Evolutionary conservation across 2,797 vertebrate genomes (phyloP), one percentile per base, ranked within the genome.

Genomic region (Pempheris klunzingeri): DNA sequence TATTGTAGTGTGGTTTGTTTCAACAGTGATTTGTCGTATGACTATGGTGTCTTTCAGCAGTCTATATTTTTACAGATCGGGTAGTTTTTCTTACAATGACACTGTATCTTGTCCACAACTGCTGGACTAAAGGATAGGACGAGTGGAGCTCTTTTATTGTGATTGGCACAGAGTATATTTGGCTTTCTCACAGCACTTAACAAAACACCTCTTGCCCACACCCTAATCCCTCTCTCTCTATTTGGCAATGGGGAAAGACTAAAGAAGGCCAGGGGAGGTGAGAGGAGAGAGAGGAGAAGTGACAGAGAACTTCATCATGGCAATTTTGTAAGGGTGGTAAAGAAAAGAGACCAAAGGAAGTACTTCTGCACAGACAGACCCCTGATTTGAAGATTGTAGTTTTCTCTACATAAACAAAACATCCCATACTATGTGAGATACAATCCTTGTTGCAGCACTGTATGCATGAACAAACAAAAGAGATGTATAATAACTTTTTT

Each of bases 121-220:
- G 73, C 41, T 63, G 74, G 64, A 81, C 79, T 68, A 41, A 60
- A 44, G 60, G 43, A 50, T 57, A 61, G 36, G 43, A n/a, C 47
- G 26, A 6, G 22, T 49, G 24, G 13, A 11, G n/a, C 39, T 62
- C 38, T 74, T 64, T 80, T 77, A 90, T 72, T 72, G 69, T 82
- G 88, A 90, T 69, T 90, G 88, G 85, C 81, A 84, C 65, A 53
- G 76, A 79, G 46, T 64, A 53, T 55, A 72, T 74, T 71, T 88
- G 86, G 85, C 77, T 70, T 79, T 82, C 74, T 79, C 68, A 57
- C 77, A 71, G 70, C 79, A 84, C 80, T 90, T 85, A 84, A 91
- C 87, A 89, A 83, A 86, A 78, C 73, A 84, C 80, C 60, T 71
- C 72, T 70, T 84, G 87, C 85, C 86, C 88, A 87, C 78, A 84